Base-by-base conservation (phyloP, 2,113 vertebrate genomes). In the Passer domesticus region DNA sequence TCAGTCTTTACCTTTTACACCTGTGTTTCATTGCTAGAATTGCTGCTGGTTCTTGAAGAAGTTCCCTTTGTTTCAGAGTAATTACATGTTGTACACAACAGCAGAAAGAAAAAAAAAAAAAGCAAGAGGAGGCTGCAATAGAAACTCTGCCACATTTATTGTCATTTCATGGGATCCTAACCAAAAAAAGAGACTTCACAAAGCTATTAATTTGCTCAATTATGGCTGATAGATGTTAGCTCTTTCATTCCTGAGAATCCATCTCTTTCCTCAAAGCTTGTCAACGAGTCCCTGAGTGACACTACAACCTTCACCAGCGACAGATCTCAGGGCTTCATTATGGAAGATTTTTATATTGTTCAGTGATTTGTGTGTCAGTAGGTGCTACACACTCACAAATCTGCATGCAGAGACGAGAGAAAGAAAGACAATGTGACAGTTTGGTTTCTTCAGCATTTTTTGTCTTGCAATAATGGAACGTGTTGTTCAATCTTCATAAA, bases 161-260 rank as follows among this genome's bases (percentile, higher is more conserved):
- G 73, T 88, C 72, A 74, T 85, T 95, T 92, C 94, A 94, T 66
- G 67, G 91, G 52, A 85, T 92, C 66, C 85, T 87, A 92, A 97
- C 67, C 55, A 55, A 93, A 90, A 90, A 60, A 87, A 72, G 47
- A 81, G 83, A 66, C 85, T 95, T 69, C 79, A 37, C 56, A 85
- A 76, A 90, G 90, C 94, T 83, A 95, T 97, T 95, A 70, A 95
- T 96, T 97, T 94, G 56, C 92, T 83, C 96, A 96, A 87, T 97
- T 96, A 95, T 8, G 31, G 73, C 70, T 96, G 94, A 97, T 96
- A 35, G 95, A 96, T 95, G 92, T 44, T 49, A 70, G 72, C 28
- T 86, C 63, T 74, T 82, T 93, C 50, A 9, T 43, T 79, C 91
- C 56, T 0, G 0, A 66, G 64, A 75, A 94, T 90, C 83, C 73